Conservation (phyloP, 2,113 vertebrate species). For the Channa argus region DNA sequence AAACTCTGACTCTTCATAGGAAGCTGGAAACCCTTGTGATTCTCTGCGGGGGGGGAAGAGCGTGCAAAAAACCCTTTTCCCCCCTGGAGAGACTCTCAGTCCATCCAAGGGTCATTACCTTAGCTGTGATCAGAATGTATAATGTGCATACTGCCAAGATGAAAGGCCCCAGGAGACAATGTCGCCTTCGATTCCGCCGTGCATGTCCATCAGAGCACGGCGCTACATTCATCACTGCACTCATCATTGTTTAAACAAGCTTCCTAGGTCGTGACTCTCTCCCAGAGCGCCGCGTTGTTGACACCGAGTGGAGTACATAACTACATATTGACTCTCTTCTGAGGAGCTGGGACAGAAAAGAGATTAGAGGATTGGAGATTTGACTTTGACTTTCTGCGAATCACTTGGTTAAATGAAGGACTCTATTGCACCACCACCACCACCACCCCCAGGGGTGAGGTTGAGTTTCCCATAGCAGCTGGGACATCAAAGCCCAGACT, state of each 20-base stretch:
- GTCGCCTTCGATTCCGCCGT: slow-evolving; percentile 13
- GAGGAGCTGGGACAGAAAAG: slow-evolving; percentile 16
- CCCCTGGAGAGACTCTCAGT: slow-evolving; percentile 53
- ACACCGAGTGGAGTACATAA: slow-evolving; percentile 59
- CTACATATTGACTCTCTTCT: slow-evolving; percentile 68
- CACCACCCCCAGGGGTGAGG: slow-evolving; percentile 25
- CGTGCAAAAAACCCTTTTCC: slow-evolving; percentile 3
- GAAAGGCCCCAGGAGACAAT: slow-evolving; percentile 57
- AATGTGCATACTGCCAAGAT: slow-evolving; percentile 51
- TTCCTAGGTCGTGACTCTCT: slow-evolving; percentile 51
- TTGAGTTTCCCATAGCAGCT: slow-evolving; percentile 47
- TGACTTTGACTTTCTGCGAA: slow-evolving; percentile 51
- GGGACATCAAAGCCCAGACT: slow-evolving; percentile 61
- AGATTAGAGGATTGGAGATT: slow-evolving; percentile 45
- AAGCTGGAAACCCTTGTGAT: slow-evolving; percentile 30
- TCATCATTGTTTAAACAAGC: slow-evolving; percentile 65
- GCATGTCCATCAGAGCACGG: slow-evolving; percentile 44
- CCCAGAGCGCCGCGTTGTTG: slow-evolving; percentile 48
- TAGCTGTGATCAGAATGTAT: slow-evolving; percentile 68
- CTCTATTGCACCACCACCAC: background rate
- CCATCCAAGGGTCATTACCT: slow-evolving; percentile 71
- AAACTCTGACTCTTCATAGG: slow-evolving; percentile 58
- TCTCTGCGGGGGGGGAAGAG: slow-evolving; percentile 34
- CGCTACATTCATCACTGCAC: slow-evolving; percentile 47
- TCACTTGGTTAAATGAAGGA: slow-evolving; percentile 48